Percentiles rank a stretch among this genome's conserved stretches.
phyloP scores from a whole-genome alignment of 2,888 invertebrate species.

The Acronicta leporina region DNA sequence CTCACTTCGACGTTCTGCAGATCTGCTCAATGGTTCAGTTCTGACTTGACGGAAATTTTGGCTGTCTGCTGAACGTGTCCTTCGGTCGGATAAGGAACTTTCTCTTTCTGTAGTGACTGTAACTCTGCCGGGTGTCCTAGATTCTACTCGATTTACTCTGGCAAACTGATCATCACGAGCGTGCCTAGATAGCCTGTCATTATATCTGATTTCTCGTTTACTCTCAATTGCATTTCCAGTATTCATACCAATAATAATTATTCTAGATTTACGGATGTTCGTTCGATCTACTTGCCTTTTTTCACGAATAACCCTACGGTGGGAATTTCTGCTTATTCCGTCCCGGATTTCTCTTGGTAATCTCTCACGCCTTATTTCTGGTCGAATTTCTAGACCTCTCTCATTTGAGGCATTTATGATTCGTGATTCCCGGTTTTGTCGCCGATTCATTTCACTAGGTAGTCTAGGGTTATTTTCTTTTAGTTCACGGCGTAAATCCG shows the following conservation, averaged over 20 bases:
- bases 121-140: slow-evolving; percentile 23
- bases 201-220: slow-evolving; percentile 15
- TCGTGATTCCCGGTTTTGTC: slow-evolving; percentile 28
- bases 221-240: slow-evolving; percentile 16
- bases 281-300: slow-evolving; percentile 9
- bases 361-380: slow-evolving; percentile 13
- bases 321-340: slow-evolving; percentile 3
- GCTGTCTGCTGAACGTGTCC: slow-evolving; percentile 23
- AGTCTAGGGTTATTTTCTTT: slow-evolving; percentile 20
- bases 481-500: not conserved
- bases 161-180: slow-evolving; percentile 11
- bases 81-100: slow-evolving; percentile 17
- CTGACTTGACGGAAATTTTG: slow-evolving; percentile 27
- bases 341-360: slow-evolving; percentile 4
- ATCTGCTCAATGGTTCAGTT: slow-evolving; percentile 16
- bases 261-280: slow-evolving; percentile 10
- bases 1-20: slow-evolving; percentile 19
- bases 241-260: not conserved
- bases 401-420: not conserved
- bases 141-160: slow-evolving; percentile 17
- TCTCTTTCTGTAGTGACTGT: slow-evolving; percentile 14
- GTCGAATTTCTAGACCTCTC: slow-evolving; percentile 2
- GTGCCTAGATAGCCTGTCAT: slow-evolving; percentile 25
- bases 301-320: slow-evolving; percentile 8
- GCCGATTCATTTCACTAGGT: slow-evolving; percentile 18